phyloP scores from a whole-genome alignment of 2,113 vertebrate species.

The Oxyruncus cristatus region DNA sequence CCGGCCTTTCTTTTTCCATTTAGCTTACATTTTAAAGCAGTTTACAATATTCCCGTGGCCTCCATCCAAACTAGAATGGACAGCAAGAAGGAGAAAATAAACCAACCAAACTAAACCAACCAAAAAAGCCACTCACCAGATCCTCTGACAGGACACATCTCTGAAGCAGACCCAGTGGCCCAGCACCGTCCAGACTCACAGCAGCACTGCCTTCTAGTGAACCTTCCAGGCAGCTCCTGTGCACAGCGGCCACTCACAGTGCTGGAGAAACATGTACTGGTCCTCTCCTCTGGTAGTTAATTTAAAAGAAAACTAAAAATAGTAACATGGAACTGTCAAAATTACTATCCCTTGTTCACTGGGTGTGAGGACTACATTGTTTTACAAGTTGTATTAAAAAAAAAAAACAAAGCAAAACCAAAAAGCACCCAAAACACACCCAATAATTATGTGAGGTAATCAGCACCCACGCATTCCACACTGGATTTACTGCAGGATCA shows the following conservation, averaged over 20 bases:
- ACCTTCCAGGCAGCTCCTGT: slow-evolving; percentile 83
- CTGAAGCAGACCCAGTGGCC: slow-evolving; percentile 82
- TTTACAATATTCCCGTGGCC: slow-evolving; percentile 3
- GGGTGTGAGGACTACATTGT: background rate
- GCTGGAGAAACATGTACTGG: slow-evolving; percentile 86
- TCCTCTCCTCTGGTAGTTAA: slow-evolving; percentile 82
- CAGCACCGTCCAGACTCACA: slow-evolving; percentile 93
- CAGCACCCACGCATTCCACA: fast-evolving
- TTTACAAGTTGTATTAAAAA: background rate
- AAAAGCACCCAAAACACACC: background rate
- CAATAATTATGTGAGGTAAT: background rate
- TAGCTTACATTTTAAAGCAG: background rate
- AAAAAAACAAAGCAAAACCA: background rate
- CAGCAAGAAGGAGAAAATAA: background rate
- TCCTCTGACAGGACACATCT: slow-evolving; percentile 89
- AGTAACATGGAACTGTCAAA: background rate
- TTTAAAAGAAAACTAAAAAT: background rate
- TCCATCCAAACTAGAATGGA: background rate
- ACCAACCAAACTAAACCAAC: background rate
- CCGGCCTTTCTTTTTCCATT: background rate
- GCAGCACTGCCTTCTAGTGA: slow-evolving; percentile 92
- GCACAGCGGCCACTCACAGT: slow-evolving; percentile 86
- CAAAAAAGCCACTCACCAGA: slow-evolving; percentile 80
- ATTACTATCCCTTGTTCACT: background rate
- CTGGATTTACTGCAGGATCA: background rate